phyloP scores from a whole-genome alignment of 2,888 invertebrate species.

The Calliphora vomitoria region DNA sequence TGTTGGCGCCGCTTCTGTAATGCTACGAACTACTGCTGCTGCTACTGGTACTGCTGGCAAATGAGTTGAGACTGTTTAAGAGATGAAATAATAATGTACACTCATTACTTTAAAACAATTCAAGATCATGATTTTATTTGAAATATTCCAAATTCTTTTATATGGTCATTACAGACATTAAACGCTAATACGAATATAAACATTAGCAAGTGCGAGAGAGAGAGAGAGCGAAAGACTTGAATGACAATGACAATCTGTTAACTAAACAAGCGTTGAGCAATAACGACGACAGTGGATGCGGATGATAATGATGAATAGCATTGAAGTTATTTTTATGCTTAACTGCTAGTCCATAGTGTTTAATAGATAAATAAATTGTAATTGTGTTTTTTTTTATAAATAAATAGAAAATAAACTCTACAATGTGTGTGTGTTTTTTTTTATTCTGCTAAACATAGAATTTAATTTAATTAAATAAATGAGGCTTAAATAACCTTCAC shows the following conservation, averaged over 20 bases:
- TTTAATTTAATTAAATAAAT: conserved; percentile 65
- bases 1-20: conserved; percentile 69
- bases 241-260: conserved; percentile 45
- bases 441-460: conserved; percentile 14
- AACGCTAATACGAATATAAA: conserved; percentile 31
- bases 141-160: conserved; percentile 72
- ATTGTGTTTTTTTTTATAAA: conserved; percentile 26
- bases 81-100: conserved; percentile 20
- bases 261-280: conserved; percentile 1
- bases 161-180: conserved; percentile 59
- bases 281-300: conserved; percentile 48
- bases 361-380: conserved; percentile 64
- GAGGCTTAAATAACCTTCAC: conserved; percentile 52
- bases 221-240: background rate
- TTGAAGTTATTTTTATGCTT: conserved; percentile 33
- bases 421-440: conserved; percentile 26
- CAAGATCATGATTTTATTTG: conserved; percentile 69
- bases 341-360: background rate
- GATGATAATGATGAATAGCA: conserved; percentile 52
- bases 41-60: too few relatives aligned
- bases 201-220: background rate
- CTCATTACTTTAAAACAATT: conserved; percentile 62
- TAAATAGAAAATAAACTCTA: conserved; percentile 39
- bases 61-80: conserved; percentile 16
- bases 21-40: too few relatives aligned